A percentile compares a stretch with the other conserved stretches of the same genome.
phyloP scores from a whole-genome alignment of 2,113 vertebrate species.

The Sclerurus mexicanus region DNA sequence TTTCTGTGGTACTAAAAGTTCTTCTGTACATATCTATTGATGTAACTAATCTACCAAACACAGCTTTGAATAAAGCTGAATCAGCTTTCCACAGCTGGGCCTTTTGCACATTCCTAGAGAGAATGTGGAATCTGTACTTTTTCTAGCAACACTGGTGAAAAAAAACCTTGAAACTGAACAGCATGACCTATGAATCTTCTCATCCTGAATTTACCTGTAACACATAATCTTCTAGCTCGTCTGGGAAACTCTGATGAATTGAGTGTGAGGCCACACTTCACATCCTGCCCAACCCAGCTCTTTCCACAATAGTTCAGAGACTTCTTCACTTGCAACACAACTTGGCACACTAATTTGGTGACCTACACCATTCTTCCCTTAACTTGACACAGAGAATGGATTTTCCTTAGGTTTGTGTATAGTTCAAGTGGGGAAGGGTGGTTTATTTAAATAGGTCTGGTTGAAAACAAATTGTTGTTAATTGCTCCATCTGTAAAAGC shows the following conservation, averaged over 20 bases:
- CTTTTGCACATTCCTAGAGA: neutral
- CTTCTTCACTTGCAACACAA: neutral
- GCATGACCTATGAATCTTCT: neutral
- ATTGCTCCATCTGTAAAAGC: neutral
- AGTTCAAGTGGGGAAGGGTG: neutral
- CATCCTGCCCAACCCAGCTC: neutral
- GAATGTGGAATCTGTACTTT: neutral
- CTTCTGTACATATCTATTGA: neutral
- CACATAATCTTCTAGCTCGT: fast-evolving
- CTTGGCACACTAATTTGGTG: neutral
- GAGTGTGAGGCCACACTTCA: neutral
- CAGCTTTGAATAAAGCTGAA: neutral
- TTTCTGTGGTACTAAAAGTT: neutral
- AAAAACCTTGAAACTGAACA: neutral
- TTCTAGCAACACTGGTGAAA: neutral
- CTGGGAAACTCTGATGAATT: neutral
- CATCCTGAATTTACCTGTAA: neutral
- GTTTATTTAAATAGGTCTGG: neutral
- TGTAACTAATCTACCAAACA: neutral
- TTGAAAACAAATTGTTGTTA: neutral
- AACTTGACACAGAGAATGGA: neutral
- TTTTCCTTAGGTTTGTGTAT: neutral
- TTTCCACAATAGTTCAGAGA: neutral
- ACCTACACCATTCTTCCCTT: neutral
- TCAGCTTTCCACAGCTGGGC: neutral